Evolutionary conservation across 2,113 vertebrate species (phyloP).

Genomic region (Gracilinanus agilis): DNA sequence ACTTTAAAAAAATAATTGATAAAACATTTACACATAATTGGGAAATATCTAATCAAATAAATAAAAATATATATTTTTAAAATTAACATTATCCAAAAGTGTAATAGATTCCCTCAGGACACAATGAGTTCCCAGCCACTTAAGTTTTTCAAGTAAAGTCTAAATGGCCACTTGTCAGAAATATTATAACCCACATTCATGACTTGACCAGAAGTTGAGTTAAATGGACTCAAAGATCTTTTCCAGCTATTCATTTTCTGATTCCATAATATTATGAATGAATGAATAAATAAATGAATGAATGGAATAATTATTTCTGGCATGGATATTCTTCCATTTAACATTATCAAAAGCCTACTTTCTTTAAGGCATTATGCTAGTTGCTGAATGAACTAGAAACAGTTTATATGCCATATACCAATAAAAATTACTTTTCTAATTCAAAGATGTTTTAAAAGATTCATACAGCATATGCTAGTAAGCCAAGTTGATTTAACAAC

Average conservation of each 20-base stretch:
- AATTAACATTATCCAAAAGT: background rate
- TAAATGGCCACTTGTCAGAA: background rate
- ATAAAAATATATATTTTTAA: background rate
- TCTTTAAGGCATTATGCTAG: background rate
- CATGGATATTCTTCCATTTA: background rate
- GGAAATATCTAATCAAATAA: background rate
- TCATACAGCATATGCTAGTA: slow-evolving; percentile 21
- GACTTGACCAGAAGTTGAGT: background rate
- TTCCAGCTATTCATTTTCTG: background rate
- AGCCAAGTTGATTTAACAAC: slow-evolving; percentile 31
- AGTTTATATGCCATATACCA: background rate
- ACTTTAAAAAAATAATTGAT: background rate
- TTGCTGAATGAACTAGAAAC: slow-evolving; percentile 44
- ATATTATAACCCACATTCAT: background rate
- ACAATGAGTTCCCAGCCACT: background rate
- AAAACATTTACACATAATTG: background rate
- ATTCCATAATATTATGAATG: background rate
- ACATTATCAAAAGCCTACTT: background rate
- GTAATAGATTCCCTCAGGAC: background rate
- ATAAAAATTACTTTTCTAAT: slow-evolving; percentile 34
- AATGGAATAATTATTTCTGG: background rate
- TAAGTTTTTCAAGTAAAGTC: background rate
- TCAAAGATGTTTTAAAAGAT: slow-evolving; percentile 60
- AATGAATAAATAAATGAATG: background rate
- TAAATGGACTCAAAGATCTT: background rate